phyloP scores from a whole-genome alignment of 2,888 invertebrate species.

The Hydrotaea diabolus region DNA sequence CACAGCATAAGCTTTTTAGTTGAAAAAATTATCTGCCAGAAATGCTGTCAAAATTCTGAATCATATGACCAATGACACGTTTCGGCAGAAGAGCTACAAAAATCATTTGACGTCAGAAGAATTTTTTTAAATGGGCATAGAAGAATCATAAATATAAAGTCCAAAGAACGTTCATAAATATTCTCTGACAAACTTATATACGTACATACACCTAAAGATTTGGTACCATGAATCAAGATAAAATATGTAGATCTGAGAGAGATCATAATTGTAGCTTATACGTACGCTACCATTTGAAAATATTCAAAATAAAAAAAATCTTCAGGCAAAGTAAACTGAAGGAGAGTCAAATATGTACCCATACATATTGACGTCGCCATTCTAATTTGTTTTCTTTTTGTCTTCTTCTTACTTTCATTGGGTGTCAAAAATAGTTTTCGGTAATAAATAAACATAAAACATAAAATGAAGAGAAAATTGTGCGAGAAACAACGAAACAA shows the following conservation, averaged over 20 bases:
- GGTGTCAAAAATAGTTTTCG: slow-evolving; percentile 39
- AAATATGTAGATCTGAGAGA: too few species aligned
- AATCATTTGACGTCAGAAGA: background rate
- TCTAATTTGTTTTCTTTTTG: background rate
- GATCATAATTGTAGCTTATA: too few species aligned
- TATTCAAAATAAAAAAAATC: too few species aligned
- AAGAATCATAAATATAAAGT: slow-evolving; percentile 4
- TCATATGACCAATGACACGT: too few species aligned
- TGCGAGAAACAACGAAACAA: background rate
- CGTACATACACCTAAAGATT: background rate
- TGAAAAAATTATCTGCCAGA: too few species aligned
- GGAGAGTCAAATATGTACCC: background rate
- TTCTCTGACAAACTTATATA: too few species aligned
- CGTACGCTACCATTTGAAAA: too few species aligned
- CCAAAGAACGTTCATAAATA: background rate
- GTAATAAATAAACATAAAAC: slow-evolving; percentile 5
- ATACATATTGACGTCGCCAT: slow-evolving; percentile 10
- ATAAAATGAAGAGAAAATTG: background rate
- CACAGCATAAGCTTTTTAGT: too few species aligned
- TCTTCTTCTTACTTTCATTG: slow-evolving; percentile 19
- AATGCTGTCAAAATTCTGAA: too few species aligned
- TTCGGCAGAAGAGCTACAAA: too few species aligned
- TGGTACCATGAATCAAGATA: too few species aligned
- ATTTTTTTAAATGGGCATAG: background rate
- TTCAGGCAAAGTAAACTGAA: background rate